These are phyloP conservation scores for Holothuria glaberrima DNA, from an alignment of 35 echinoderm and acorn worm species.

Conservation along the genomic window DNA sequence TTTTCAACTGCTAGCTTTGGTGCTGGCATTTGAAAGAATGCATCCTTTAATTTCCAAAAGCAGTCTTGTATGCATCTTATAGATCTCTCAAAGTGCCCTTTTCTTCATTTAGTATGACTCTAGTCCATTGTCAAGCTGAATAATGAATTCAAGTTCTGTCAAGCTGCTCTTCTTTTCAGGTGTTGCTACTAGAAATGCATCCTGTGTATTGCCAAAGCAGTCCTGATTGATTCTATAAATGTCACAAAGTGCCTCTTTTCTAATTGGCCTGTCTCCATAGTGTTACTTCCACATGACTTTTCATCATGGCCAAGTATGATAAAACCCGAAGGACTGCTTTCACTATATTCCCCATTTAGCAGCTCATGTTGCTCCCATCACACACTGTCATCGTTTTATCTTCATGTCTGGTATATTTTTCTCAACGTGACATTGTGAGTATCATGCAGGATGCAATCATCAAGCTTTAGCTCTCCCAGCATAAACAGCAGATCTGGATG, in stretches of 20 bases:
- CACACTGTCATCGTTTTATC: slow-evolving; percentile 31
- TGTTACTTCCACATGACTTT: background rate
- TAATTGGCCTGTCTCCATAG: no score
- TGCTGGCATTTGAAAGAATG: slow-evolving; percentile 9
- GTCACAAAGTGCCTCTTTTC: no score
- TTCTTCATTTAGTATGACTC: background rate
- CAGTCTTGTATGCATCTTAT: background rate
- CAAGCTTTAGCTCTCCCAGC: background rate
- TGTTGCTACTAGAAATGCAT: no score
- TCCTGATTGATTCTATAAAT: no score
- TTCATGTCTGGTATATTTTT: background rate
- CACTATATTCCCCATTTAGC: background rate
- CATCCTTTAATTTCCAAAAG: background rate
- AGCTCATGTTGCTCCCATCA: slow-evolving; percentile 12
- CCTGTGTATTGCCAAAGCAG: no score
- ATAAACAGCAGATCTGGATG: slow-evolving; percentile 1
- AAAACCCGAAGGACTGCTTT: slow-evolving; percentile 8
- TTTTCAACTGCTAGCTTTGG: slow-evolving; percentile 14
- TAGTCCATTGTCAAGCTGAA: slow-evolving; percentile 14
- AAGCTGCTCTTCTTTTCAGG: no score
- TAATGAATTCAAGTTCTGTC: no score
- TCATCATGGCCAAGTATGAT: slow-evolving; percentile 28
- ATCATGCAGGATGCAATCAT: no score
- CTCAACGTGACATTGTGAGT: slow-evolving; percentile 11
- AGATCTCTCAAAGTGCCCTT: slow-evolving; percentile 12